phyloP scores from a whole-genome alignment of 2,797 vertebrate genomes.

The Sebastes wilsoni region DNA sequence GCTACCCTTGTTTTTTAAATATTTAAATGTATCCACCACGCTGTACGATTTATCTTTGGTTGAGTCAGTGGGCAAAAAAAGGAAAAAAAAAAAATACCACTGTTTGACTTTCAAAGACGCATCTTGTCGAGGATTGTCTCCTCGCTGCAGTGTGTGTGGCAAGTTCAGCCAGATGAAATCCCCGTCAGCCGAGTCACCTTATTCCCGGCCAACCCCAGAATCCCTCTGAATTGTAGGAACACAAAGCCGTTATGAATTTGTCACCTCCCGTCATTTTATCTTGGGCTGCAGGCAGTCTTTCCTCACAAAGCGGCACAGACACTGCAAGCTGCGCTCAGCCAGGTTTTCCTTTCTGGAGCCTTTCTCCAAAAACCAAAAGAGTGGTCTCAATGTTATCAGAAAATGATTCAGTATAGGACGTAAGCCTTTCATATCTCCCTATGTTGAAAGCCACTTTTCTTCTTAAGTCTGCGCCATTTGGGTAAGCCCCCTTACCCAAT shows the following conservation, averaged over 20 bases:
- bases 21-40: conserved; percentile 5
- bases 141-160: conserved; percentile 58
- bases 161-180: conserved; percentile 77
- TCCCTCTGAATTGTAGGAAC: conserved; percentile 76
- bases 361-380: conserved; percentile 61
- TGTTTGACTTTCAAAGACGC: conserved; percentile 63
- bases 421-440: conserved; percentile 68
- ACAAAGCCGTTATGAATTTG: conserved; percentile 83
- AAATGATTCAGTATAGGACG: conserved; percentile 74
- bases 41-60: conserved; percentile 9
- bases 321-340: conserved; percentile 59
- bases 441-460: conserved; percentile 74
- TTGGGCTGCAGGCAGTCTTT: conserved; percentile 74
- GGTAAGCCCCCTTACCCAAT: conserved; percentile 77
- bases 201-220: conserved; percentile 72
- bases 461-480: conserved; percentile 59
- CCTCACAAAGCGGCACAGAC: conserved; percentile 62
- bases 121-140: conserved; percentile 69
- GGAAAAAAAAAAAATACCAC: background rate
- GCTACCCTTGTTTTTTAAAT: background rate
- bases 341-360: conserved; percentile 45
- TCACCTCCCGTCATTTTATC: conserved; percentile 84
- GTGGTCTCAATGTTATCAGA: conserved; percentile 82
- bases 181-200: conserved; percentile 79
- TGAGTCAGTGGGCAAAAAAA: background rate